Base-by-base conservation (phyloP, 2,888 invertebrate species). In the Gerris lacustris region DNA sequence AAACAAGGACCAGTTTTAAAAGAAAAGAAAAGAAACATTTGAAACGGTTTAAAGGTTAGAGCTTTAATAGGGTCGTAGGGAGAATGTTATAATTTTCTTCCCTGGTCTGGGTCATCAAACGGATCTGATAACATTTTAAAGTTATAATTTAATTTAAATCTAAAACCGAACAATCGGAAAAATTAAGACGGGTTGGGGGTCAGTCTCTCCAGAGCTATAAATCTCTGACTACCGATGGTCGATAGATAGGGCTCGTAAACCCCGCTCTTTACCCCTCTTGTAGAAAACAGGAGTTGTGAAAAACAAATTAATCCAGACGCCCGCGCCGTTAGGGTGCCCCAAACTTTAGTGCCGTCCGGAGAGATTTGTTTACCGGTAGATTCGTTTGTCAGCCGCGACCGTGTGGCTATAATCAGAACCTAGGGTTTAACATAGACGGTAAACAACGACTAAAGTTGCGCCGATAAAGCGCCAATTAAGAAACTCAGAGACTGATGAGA, bases 301-400 rank as follows among this genome's bases (percentile, higher is more conserved):
- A 55, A 55, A 55, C 55, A 55, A 55, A 55, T 55, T 55, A 55
- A 55, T 55, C 11, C 55, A 55, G 55, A 55, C 55, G 55, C 31
- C 31, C 31, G 31, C 31, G 31, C 15, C 55, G 55, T 55, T 55
- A 55, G 55, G 55, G 55, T 55, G 55, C 55, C 55, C 15, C 15
- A 11, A 55, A 55, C 11, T 55, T 55, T 55, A 31, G 31, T 31
- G 31, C 31, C 31, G 55, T 4, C 55, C 55, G 5, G 55, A 9
- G 15, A 15, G 55, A 55, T 55, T 9, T 55, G 55, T 55, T 55
- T 55, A 55, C 55, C 15, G 11, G 55, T 5, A 9, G 15, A 55
- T 11, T 55, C 9, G 55, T 55, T 55, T 55, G 9, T 55, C 15
- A 11, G 11, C 9, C 11, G 11, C 55, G 11, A 55, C 9, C 55